Evolutionary conservation across 2,113 vertebrate genomes (phyloP).

Genomic region (Plestiodon gilberti): DNA sequence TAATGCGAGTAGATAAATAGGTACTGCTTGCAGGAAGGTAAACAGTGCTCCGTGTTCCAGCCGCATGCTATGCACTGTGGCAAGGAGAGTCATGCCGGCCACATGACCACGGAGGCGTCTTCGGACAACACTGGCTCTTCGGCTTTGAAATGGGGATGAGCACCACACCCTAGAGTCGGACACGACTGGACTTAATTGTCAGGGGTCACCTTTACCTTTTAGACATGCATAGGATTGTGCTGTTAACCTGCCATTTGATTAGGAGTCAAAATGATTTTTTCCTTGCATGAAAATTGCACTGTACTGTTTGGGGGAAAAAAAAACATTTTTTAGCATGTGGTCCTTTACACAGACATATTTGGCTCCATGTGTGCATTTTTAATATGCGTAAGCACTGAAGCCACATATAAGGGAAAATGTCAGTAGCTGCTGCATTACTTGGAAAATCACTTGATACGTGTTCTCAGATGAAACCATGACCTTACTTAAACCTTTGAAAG

Average conservation of each 20-base stretch:
- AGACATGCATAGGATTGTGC: no score
- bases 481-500: slow-evolving; percentile 46
- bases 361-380: not conserved
- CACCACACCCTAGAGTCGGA: no score
- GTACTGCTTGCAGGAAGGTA: no score
- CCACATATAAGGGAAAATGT: not conserved
- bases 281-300: slow-evolving; percentile 3
- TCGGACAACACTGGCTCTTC: no score
- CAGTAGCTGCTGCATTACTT: slow-evolving; percentile 27
- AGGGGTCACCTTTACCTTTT: no score
- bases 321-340: not conserved
- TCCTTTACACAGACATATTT: not conserved
- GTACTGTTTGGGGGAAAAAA: not conserved
- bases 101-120: no score
- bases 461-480: slow-evolving; percentile 39
- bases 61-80: no score
- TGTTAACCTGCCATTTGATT: not conserved
- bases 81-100: no score
- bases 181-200: no score
- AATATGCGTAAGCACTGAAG: slow-evolving; percentile 1
- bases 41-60: no score
- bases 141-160: no score
- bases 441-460: slow-evolving; percentile 16
- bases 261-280: not conserved
- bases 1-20: no score